phyloP scores from a whole-genome alignment of 2,113 vertebrate species.

The Orycteropus afer region DNA sequence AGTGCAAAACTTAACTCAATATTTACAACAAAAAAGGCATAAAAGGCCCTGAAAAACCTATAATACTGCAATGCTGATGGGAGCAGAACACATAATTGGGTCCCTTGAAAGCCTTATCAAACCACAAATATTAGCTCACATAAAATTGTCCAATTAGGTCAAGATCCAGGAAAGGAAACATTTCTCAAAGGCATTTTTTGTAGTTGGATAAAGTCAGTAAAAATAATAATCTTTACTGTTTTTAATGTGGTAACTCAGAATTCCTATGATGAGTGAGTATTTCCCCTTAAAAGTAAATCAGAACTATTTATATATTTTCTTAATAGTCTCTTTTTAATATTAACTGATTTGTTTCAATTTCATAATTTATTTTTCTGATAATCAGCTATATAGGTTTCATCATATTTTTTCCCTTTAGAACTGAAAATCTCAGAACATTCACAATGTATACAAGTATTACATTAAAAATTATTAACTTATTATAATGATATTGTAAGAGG shows the following conservation, averaged over 20 bases:
- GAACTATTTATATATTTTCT: background rate
- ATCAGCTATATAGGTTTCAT: background rate
- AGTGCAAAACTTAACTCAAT: slow-evolving; percentile 77
- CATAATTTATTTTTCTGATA: background rate
- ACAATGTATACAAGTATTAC: background rate
- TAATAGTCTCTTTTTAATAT: background rate
- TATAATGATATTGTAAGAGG: background rate
- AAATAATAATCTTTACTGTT: slow-evolving; percentile 74
- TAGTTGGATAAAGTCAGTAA: slow-evolving; percentile 65
- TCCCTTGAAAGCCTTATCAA: slow-evolving; percentile 82
- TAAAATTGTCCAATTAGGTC: slow-evolving; percentile 82
- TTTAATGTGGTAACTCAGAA: slow-evolving; percentile 70
- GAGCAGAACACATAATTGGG: slow-evolving; percentile 75
- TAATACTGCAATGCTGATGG: slow-evolving; percentile 64
- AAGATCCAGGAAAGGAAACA: slow-evolving; percentile 64
- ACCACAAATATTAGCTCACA: slow-evolving; percentile 79
- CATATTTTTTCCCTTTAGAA: background rate
- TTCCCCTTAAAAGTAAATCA: slow-evolving; percentile 24
- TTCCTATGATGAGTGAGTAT: slow-evolving; percentile 28
- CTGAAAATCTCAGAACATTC: background rate
- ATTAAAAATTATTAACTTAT: background rate
- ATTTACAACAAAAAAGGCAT: slow-evolving; percentile 77
- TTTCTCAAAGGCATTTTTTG: slow-evolving; percentile 72
- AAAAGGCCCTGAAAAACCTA: slow-evolving; percentile 68
- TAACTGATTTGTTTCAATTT: background rate